Evolutionary conservation across 1,140 invertebrate species (phyloP), one percentile per base, ranked within the genome.

Genomic region (Orchestia grillus): DNA sequence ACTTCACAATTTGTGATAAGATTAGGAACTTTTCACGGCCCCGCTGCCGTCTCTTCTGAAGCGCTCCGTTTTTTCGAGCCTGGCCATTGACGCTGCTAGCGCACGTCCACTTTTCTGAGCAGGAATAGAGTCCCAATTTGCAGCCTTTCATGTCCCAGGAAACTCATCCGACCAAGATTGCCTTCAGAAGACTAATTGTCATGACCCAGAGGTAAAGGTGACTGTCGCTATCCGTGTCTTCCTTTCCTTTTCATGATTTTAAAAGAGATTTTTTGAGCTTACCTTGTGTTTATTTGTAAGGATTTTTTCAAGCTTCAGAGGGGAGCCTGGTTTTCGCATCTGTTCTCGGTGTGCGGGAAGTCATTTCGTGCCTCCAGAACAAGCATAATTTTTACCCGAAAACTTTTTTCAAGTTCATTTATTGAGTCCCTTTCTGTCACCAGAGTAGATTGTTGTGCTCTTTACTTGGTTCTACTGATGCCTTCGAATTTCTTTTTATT

Each of bases 151-250:
- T 44, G 88, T 90, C 43, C 36, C 4, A 42, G 8, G 43, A 90
- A 90, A 90, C 41, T 90, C 88, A 8, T 90, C 28, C 41, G n/a
- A 90, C 88, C 88, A 90, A 42, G 43, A 90, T 90, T 90, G 88
- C 88, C 88, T 44, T 90, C 88, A 16, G n/a, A 90, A 90, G 88
- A 90, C n/a, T 90, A 90, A 90, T 90, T 42, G 88, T 41, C 88
- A 11, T 90, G n/a, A 90, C n/a, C 88, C 41, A n/a, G 43, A 28
- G 88, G 62, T 77, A 77, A 36, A 28, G 62, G 62, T 23, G 62
- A 77, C 62, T 77, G 15, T 8, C 41, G 41, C 88, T 90, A 41
- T 44, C n/a, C 88, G 28, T 90, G 88, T 28, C 88, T 41, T 90
- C 4, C 42, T 90, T 90, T 90, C 43, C 88, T 44, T 44, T 90